These are phyloP conservation scores for Phenganax stokvisi DNA, from an alignment of 92 coral and sea anemone genomes.

Conservation along the genomic window DNA sequence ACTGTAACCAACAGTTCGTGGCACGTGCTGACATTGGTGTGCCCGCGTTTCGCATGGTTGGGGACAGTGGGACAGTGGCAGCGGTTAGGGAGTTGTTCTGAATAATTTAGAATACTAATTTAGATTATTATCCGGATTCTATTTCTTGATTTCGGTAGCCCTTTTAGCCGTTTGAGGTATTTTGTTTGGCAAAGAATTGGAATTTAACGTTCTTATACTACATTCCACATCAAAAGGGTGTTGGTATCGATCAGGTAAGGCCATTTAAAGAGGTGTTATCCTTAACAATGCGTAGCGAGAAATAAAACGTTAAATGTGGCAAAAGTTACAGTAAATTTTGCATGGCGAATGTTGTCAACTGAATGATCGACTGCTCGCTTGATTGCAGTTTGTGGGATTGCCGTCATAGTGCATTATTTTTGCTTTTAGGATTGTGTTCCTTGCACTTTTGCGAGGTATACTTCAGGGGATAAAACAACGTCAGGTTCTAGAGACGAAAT, in stretches of 20 bases:
- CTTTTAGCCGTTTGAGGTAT: background rate
- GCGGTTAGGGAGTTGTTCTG: slow-evolving; percentile 7
- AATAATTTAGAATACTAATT: background rate
- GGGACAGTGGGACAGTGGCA: background rate
- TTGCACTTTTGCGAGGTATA: background rate
- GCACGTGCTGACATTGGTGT: too few relatives aligned
- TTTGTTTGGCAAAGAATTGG: slow-evolving; percentile 6
- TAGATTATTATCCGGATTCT: background rate
- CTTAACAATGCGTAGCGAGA: background rate
- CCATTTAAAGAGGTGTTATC: background rate
- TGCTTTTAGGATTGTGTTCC: background rate
- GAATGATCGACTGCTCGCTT: background rate
- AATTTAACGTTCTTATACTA: background rate
- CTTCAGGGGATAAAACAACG: background rate
- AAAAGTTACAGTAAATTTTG: background rate
- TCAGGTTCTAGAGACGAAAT: background rate
- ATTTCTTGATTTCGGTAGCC: slow-evolving; percentile 1
- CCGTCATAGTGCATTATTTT: background rate
- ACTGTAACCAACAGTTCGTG: too few relatives aligned
- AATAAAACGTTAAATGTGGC: background rate
- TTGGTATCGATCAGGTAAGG: slow-evolving; percentile 1
- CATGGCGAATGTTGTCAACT: background rate
- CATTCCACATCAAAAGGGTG: background rate
- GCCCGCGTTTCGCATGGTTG: too few relatives aligned
- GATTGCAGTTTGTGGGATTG: slow-evolving; percentile 6